Evolutionary conservation across 2,888 invertebrate species (phyloP).

Genomic region (Graphium colonna): DNA sequence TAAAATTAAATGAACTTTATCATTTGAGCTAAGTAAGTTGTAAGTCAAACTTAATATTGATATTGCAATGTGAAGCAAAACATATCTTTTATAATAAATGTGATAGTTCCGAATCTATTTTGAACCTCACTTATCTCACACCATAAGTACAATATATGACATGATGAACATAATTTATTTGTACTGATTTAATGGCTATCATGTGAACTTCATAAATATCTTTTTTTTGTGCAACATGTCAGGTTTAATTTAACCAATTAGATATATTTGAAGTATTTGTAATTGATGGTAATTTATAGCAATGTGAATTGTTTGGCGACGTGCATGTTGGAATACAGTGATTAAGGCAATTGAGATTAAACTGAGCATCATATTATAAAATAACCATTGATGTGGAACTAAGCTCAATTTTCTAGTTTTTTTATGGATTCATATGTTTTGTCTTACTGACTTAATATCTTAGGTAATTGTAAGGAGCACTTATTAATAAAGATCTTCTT

Average conservation of each 20-base stretch:
- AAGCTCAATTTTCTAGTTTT: neutral
- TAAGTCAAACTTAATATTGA: too few relatives aligned
- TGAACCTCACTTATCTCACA: conserved; percentile 19
- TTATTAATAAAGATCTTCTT: too few relatives aligned
- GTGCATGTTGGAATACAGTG: neutral
- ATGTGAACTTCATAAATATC: too few relatives aligned
- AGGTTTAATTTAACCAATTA: too few relatives aligned
- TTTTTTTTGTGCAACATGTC: too few relatives aligned
- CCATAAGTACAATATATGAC: conserved; percentile 23
- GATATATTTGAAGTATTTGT: too few relatives aligned
- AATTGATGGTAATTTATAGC: conserved; percentile 1
- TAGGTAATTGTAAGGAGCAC: too few relatives aligned
- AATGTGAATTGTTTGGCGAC: conserved; percentile 14
- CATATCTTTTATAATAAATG: neutral
- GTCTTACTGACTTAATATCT: too few relatives aligned
- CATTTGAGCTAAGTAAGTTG: neutral
- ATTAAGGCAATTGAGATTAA: conserved; percentile 22
- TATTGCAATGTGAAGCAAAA: neutral
- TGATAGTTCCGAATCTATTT: conserved; percentile 18
- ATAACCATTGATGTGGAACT: neutral
- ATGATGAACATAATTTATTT: too few relatives aligned
- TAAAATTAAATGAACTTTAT: neutral
- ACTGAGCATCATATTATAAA: conserved; percentile 5
- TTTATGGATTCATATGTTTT: too few relatives aligned
- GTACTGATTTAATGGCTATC: too few relatives aligned